Conservation (phyloP, 2,113 vertebrate genomes). For the Pitta sordida region DNA sequence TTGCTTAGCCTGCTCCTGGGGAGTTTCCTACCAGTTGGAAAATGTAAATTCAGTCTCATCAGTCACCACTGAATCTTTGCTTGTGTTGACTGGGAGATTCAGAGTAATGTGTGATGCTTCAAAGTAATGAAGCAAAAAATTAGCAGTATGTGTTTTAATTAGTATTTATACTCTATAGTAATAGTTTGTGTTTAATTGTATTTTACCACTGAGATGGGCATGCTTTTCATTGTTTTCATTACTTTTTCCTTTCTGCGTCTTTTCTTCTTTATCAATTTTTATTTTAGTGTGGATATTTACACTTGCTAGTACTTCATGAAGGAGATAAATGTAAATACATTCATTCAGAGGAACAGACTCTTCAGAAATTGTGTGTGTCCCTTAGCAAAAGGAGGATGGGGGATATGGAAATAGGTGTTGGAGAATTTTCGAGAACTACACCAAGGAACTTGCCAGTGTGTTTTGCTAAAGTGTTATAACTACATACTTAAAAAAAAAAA, state of each 20-base stretch:
- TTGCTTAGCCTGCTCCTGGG: not conserved
- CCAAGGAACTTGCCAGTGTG: not conserved
- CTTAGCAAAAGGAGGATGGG: not conserved
- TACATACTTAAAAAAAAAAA: not conserved
- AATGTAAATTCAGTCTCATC: not conserved
- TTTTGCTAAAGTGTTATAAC: not conserved
- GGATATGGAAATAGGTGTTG: not conserved
- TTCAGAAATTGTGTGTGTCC: not conserved
- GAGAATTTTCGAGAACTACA: not conserved
- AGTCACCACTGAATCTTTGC: not conserved
- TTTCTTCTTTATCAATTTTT: not conserved
- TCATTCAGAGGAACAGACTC: not conserved
- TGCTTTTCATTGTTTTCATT: not conserved
- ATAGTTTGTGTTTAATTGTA: constrained; percentile 37
- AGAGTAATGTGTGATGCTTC: not conserved
- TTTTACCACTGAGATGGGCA: not conserved
- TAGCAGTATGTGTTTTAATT: constrained; percentile 66
- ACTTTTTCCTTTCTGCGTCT: not conserved
- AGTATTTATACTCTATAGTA: constrained; percentile 53
- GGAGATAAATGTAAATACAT: not conserved
- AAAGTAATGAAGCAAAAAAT: constrained; percentile 68
- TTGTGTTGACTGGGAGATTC: not conserved
- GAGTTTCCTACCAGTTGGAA: not conserved
- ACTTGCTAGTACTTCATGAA: not conserved
- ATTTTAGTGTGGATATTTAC: not conserved